These are phyloP conservation scores for Cheilosia vernalis DNA, from an alignment of 2,888 invertebrate genomes.

Conservation along the genomic window DNA sequence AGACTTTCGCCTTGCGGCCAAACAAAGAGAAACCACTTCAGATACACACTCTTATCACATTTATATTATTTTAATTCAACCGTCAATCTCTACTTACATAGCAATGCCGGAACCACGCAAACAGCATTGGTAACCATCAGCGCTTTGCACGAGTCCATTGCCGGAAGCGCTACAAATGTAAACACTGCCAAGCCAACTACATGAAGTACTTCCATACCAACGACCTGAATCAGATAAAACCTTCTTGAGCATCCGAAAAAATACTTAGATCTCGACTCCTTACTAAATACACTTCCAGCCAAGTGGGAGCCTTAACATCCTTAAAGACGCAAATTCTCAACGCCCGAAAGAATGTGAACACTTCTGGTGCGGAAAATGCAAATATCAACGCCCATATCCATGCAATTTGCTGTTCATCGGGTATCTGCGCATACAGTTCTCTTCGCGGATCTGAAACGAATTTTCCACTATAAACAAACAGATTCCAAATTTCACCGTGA, in stretches of 20 bases:
- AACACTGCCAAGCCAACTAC: constrained; percentile 91
- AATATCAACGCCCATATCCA: constrained; percentile 93
- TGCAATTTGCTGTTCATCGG: constrained; percentile 87
- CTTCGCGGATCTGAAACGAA: constrained; percentile 85
- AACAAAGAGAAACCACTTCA: constrained; percentile 5
- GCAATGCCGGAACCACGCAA: constrained; percentile 91
- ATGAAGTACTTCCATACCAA: constrained; percentile 91
- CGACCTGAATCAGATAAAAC: constrained; percentile 83
- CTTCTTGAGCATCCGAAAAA: constrained; percentile 5
- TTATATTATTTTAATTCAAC: background rate
- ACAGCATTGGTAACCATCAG: constrained; percentile 93
- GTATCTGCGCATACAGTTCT: constrained; percentile 86
- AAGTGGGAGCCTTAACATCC: constrained; percentile 85
- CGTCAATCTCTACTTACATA: constrained; percentile 85
- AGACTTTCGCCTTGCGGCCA: too few relatives aligned
- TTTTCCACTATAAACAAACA: constrained; percentile 6
- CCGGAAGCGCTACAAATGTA: constrained; percentile 90
- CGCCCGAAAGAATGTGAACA: constrained; percentile 89
- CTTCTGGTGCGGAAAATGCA: constrained; percentile 90
- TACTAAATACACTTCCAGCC: constrained; percentile 85
- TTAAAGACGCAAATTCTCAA: constrained; percentile 90
- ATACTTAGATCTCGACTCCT: constrained; percentile 61
- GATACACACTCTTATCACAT: background rate
- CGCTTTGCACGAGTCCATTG: constrained; percentile 91
- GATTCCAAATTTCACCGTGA: constrained; percentile 6